Percentiles rank a stretch among this genome's conserved stretches.
These are phyloP conservation scores for Gandaritis pyraliata DNA, from an alignment of 2,888 invertebrate genomes.

Conservation along the genomic window DNA sequence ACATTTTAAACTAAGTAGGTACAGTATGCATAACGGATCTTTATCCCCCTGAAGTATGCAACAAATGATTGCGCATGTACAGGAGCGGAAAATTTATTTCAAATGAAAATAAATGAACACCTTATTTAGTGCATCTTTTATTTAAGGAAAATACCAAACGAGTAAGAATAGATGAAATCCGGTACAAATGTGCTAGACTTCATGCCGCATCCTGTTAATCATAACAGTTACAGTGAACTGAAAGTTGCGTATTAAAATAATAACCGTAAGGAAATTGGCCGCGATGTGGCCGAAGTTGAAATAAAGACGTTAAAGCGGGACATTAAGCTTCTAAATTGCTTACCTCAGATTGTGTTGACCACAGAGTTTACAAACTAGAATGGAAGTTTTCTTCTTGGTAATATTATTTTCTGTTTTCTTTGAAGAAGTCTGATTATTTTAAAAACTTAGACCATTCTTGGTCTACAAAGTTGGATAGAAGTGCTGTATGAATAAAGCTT, in stretches of 20 bases:
- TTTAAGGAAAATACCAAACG: too few relatives aligned
- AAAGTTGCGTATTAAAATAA: constrained; percentile 47
- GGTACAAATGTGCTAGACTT: not conserved
- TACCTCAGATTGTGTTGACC: constrained; percentile 37
- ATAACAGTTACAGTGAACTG: constrained; percentile 45
- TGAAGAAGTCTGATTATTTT: constrained; percentile 3
- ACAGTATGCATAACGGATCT: too few relatives aligned
- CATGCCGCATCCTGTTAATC: constrained; percentile 38
- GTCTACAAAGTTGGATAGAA: not conserved
- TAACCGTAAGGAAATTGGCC: constrained; percentile 69
- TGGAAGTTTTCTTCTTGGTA: constrained; percentile 19
- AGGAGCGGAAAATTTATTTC: too few relatives aligned
- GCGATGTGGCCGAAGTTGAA: constrained; percentile 72
- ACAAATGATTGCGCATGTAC: too few relatives aligned
- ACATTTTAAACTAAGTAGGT: too few relatives aligned
- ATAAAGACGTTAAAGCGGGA: constrained; percentile 63
- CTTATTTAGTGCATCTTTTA: too few relatives aligned
- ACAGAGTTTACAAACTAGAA: constrained; percentile 22
- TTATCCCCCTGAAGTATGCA: too few relatives aligned
- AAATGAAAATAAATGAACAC: too few relatives aligned
- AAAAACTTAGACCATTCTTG: not conserved
- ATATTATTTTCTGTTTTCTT: constrained; percentile 12
- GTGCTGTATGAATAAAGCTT: too few relatives aligned
- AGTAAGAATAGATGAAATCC: too few relatives aligned
- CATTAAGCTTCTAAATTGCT: constrained; percentile 27